Evolutionary conservation across 2,113 vertebrate genomes (phyloP).

Genomic region (Rhizomys pruinosus): DNA sequence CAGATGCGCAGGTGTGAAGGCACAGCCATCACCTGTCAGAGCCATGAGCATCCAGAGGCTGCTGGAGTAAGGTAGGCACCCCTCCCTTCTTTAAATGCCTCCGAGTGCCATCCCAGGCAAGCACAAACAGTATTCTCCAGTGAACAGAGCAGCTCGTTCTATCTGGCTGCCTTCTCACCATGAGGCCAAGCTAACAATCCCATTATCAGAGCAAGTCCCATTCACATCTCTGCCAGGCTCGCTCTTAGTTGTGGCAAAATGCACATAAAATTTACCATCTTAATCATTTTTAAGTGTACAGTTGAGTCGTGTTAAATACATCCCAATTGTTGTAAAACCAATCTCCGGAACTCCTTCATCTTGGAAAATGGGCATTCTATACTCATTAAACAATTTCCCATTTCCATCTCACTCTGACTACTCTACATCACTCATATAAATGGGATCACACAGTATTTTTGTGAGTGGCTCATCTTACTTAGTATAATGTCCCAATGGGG

Average conservation of each 20-base stretch:
- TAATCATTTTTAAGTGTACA: neutral
- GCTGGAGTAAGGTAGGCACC: neutral
- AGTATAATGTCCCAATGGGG: neutral
- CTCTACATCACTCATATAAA: neutral
- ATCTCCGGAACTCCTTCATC: slow-evolving; percentile 10
- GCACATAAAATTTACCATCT: neutral
- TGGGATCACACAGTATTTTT: neutral
- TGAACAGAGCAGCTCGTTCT: neutral
- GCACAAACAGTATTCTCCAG: neutral
- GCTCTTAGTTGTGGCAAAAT: neutral
- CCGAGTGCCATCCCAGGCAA: neutral
- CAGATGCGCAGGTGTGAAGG: neutral
- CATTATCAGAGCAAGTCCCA: neutral
- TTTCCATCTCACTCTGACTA: neutral
- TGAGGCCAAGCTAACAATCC: neutral
- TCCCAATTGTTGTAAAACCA: neutral
- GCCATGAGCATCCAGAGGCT: neutral
- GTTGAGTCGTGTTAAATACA: neutral
- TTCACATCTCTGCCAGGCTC: neutral
- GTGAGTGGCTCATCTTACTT: neutral
- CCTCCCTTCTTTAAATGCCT: neutral
- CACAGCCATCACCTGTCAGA: neutral
- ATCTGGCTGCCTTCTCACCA: neutral
- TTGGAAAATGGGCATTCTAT: slow-evolving; percentile 13
- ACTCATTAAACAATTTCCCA: neutral